Base-by-base conservation (phyloP, 2,113 vertebrate species). In the Shinisaurus crocodilurus region DNA sequence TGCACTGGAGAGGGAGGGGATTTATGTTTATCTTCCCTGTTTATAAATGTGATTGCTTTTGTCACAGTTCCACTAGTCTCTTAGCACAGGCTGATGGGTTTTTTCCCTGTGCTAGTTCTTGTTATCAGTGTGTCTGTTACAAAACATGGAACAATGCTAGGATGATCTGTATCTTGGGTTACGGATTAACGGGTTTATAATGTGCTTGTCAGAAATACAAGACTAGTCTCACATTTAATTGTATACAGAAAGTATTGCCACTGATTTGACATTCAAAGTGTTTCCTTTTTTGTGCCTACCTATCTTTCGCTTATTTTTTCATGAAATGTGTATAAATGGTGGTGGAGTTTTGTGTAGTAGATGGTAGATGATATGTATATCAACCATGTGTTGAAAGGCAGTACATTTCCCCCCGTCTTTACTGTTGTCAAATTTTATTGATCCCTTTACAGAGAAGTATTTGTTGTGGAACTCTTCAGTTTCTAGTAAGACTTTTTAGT, bases 401-500 rank as follows among this genome's bases (percentile, higher is more conserved):
- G 57, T 65, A 72, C 23, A 67, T 84, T 88, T 92, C 12, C 92
- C 86, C 90, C 84, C 92, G 92, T 20, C 9, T 15, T 88, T 75
- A 69, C 40, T 86, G 82, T 94, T 91, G 90, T 63, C 88, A 90
- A 80, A 40, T 69, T 89, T 6, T 88, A 94, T 94, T 95, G 92
- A 93, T 95, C 90, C 93, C 92, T 63, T 43, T 29, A 43, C 37
- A 43, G 82, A 43, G 57, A 81, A 91, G 75, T 63, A 54, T 65
- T 92, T 15, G 1, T 77, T 20, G n/a, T 90, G 76, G 37, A n/a
- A 88, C 45, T 91, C 84, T 90, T 82, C 1, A 25, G 16, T 77
- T 90, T 85, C 82, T 89, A 34, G 37, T 72, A 63, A 93, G 92
- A 83, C 95, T 96, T 85, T 95, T 95, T 91, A 95, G 96, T 96